Conservation (phyloP, 2,797 vertebrate species). For the Alectoris magna region DNA sequence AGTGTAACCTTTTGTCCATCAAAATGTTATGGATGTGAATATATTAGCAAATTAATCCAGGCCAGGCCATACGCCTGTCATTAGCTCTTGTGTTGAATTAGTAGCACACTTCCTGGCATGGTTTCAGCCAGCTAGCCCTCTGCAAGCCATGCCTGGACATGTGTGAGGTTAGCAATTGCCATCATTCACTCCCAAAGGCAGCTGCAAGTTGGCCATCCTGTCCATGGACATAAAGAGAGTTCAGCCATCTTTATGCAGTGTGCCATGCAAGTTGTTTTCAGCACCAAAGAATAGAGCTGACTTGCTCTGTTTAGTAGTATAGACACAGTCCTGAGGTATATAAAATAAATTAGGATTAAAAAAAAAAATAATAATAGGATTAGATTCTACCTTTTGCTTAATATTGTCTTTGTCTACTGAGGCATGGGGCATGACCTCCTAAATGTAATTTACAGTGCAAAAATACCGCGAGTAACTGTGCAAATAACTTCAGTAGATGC, state of each 20-base stretch:
- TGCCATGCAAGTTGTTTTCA: background rate
- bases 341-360: background rate
- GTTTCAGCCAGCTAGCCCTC: background rate
- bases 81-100: background rate
- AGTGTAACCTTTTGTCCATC: background rate
- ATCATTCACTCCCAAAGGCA: background rate
- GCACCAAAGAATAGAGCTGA: background rate
- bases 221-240: background rate
- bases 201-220: background rate
- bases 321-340: background rate
- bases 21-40: background rate
- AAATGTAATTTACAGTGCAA: constrained; percentile 28
- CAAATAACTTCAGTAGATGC: constrained; percentile 28
- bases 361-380: background rate
- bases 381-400: background rate
- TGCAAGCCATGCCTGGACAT: background rate
- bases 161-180: background rate
- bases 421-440: background rate
- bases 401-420: background rate
- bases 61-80: background rate
- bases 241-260: background rate
- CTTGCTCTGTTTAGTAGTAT: background rate
- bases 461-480: background rate
- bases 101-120: background rate
- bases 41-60: background rate